Percentiles rank a stretch among this genome's conserved stretches.
Conservation (phyloP, 2,797 vertebrate species). For the Cichlasoma orientale region DNA sequence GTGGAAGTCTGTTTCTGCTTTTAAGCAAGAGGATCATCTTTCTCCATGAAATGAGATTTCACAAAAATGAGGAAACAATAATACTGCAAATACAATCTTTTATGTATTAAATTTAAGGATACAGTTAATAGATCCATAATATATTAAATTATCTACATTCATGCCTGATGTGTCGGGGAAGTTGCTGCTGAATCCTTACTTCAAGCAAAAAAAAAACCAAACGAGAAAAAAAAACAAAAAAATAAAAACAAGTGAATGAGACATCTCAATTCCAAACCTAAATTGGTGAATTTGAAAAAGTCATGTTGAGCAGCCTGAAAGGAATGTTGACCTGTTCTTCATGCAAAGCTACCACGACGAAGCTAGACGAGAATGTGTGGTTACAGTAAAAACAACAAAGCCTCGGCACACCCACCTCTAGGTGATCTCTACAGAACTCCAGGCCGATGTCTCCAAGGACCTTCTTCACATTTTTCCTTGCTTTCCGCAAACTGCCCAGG, state of each 20-base stretch:
- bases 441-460: slow-evolving; percentile 98
- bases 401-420: slow-evolving; percentile 85
- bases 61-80: background rate
- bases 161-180: background rate
- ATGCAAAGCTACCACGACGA: background rate
- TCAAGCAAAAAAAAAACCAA: background rate
- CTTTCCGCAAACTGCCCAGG: slow-evolving; percentile 98
- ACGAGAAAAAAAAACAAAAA: too few species aligned
- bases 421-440: slow-evolving; percentile 97
- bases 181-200: background rate
- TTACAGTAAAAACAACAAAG: background rate
- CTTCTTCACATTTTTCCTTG: slow-evolving; percentile 98
- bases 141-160: background rate
- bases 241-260: background rate
- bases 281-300: background rate
- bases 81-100: background rate
- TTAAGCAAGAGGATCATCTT: slow-evolving; percentile 3
- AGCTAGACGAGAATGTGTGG: background rate
- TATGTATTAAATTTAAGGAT: background rate
- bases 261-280: background rate
- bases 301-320: background rate
- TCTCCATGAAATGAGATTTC: background rate
- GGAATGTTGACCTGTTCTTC: background rate
- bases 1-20: background rate
- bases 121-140: background rate